phyloP scores from a whole-genome alignment of 2,113 vertebrate genomes.

The Daphoenositta chrysoptera region DNA sequence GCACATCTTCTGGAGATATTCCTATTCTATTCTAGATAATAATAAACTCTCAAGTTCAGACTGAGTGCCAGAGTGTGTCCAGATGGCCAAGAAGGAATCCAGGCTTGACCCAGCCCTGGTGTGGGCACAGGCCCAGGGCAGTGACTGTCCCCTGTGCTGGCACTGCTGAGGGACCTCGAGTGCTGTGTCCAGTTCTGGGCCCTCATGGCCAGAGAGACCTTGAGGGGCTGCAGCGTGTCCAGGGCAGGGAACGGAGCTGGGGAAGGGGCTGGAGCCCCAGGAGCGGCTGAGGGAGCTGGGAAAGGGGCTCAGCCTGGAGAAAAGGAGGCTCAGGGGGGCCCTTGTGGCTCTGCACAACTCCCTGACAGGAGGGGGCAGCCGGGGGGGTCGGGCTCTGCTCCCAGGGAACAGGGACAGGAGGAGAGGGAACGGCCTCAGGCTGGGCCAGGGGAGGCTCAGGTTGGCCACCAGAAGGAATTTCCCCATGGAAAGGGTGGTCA shows the following conservation, averaged over 20 bases:
- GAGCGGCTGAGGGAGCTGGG: not conserved
- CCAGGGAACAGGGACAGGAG: not conserved
- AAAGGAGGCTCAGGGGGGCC: not conserved
- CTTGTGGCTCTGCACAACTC: not conserved
- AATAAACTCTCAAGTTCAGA: not conserved
- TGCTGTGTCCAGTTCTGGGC: not conserved
- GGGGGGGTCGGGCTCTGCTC: not conserved
- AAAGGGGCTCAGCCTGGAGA: not conserved
- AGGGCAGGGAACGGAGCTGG: not conserved
- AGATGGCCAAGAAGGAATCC: not conserved
- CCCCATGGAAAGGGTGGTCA: rapidly evolving
- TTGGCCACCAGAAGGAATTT: not conserved
- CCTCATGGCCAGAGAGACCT: not conserved
- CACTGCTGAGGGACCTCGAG: not conserved
- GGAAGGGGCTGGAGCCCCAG: not conserved
- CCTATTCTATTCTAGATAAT: not conserved
- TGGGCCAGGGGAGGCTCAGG: not conserved
- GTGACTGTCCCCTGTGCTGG: not conserved
- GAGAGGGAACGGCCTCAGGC: not conserved
- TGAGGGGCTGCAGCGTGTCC: not conserved
- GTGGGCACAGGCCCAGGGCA: not conserved
- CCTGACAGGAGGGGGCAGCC: not conserved
- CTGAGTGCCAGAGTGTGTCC: not conserved
- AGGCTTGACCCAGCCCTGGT: not conserved
- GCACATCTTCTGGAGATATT: not conserved